Percentiles rank a stretch among this genome's conserved stretches.
phyloP scores from a whole-genome alignment of 2,888 invertebrate genomes.

The Spicauda simplicius region DNA sequence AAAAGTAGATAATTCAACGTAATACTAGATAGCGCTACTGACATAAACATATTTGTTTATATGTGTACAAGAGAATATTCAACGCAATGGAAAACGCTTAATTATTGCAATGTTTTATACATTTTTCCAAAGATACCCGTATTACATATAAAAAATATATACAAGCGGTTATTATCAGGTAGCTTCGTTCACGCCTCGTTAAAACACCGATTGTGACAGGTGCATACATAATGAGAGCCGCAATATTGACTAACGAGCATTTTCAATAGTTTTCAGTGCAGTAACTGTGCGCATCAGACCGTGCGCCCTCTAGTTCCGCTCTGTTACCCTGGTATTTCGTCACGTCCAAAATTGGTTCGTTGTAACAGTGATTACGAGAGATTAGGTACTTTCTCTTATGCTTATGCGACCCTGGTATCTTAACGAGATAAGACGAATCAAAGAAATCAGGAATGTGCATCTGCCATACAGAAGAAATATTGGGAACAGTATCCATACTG shows the following conservation, averaged over 20 bases:
- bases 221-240: background rate
- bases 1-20: no score
- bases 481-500: no score
- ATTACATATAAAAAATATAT: background rate
- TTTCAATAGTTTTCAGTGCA: constrained; percentile 36
- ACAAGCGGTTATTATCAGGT: background rate
- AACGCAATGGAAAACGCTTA: background rate
- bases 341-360: constrained; percentile 45
- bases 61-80: no score
- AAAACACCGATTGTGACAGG: background rate
- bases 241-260: constrained; percentile 11
- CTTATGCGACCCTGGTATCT: background rate
- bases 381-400: constrained; percentile 7
- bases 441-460: no score
- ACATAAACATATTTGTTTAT: no score
- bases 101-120: background rate
- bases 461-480: no score
- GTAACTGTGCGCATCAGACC: constrained; percentile 62
- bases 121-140: no score
- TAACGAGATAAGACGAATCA: background rate
- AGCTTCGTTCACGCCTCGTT: background rate
- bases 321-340: constrained; percentile 60
- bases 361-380: constrained; percentile 13
- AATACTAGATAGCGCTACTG: no score
- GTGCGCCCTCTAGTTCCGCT: constrained; percentile 66